These are phyloP conservation scores for Parnassius glacialis DNA, from an alignment of 2,888 invertebrate species.

Conservation along the genomic window DNA sequence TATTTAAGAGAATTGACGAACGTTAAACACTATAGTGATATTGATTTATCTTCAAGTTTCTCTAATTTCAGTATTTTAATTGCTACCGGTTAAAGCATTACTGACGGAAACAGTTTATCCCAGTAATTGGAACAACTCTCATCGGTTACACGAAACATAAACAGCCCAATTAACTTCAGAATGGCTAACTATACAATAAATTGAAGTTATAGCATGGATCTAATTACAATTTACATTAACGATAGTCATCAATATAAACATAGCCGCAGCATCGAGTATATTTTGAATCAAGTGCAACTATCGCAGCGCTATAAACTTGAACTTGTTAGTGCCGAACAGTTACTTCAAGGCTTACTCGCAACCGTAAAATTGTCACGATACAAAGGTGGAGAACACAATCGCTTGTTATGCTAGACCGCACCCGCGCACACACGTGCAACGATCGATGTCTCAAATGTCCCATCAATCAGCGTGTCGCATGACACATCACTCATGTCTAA, in stretches of 20 bases:
- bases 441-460: constrained; percentile 18
- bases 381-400: constrained; percentile 15
- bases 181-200: constrained; percentile 12
- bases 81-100: too few relatives aligned
- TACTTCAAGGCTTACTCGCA: not conserved
- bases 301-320: constrained; percentile 4
- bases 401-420: constrained; percentile 10
- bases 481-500: constrained; percentile 18
- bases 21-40: too few relatives aligned
- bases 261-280: not conserved
- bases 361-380: not conserved
- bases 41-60: too few relatives aligned
- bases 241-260: constrained; percentile 5
- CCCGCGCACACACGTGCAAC: constrained; percentile 12
- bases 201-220: constrained; percentile 2
- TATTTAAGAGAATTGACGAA: too few relatives aligned
- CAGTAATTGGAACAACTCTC: constrained; percentile 17
- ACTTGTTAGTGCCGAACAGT: not conserved
- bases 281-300: constrained; percentile 3
- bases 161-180: constrained; percentile 19
- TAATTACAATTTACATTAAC: constrained; percentile 3
- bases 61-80: too few relatives aligned
- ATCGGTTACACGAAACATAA: constrained; percentile 17
- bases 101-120: constrained; percentile 10
- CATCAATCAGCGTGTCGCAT: constrained; percentile 20